These are phyloP conservation scores for Seriola quinqueradiata DNA, from an alignment of 2,113 vertebrate species.

Conservation along the genomic window DNA sequence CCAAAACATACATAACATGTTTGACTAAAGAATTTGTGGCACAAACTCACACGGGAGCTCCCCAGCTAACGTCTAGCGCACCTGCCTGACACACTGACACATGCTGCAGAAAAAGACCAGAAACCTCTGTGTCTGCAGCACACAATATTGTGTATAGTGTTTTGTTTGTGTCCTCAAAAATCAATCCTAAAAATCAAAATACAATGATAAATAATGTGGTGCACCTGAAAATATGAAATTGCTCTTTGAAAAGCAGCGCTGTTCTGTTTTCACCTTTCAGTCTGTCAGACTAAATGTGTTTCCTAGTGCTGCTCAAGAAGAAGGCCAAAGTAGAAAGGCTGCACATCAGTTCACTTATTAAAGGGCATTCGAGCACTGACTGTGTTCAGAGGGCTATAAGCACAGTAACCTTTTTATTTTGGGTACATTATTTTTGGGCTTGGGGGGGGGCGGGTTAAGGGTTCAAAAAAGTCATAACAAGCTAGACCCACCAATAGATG, in stretches of 20 bases:
- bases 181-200: not conserved
- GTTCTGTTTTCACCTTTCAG: too few relatives aligned
- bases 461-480: not conserved
- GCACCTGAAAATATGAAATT: too few relatives aligned
- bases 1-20: conserved; percentile 62
- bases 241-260: too few relatives aligned
- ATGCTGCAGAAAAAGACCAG: not conserved
- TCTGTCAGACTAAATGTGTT: too few relatives aligned
- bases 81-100: conserved; percentile 6
- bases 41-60: conserved; percentile 22
- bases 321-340: not conserved
- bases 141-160: not conserved
- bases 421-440: too few relatives aligned
- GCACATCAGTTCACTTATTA: not conserved
- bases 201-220: too few relatives aligned
- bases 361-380: too few relatives aligned
- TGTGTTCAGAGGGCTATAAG: too few relatives aligned
- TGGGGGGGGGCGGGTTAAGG: too few relatives aligned
- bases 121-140: not conserved
- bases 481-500: not conserved
- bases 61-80: conserved; percentile 10
- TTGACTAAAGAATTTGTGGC: conserved; percentile 45
- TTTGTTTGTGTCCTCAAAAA: not conserved
- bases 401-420: too few relatives aligned
- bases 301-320: too few relatives aligned